Conservation (phyloP, 2,113 vertebrate genomes). For the Rhinogobius similis region DNA sequence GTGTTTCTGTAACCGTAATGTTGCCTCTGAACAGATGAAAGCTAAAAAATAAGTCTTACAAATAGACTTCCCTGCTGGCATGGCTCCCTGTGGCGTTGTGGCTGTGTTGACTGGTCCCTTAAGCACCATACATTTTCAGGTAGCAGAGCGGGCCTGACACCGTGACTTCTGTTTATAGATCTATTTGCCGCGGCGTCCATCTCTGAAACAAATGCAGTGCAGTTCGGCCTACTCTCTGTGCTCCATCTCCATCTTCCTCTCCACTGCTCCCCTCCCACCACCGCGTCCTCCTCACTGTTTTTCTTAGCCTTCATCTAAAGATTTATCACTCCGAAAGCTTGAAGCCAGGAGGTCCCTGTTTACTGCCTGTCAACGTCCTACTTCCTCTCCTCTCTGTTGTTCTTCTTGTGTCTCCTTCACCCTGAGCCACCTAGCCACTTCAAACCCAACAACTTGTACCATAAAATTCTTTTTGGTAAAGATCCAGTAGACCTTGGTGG, state of each 20-base stretch:
- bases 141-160: constrained; percentile 37
- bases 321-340: constrained; percentile 44
- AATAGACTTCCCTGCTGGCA: not conserved
- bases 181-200: constrained; percentile 46
- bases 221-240: constrained; percentile 34
- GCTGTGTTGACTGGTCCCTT: constrained; percentile 44
- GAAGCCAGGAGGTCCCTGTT: constrained; percentile 38
- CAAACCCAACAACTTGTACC: not conserved
- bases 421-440: not conserved
- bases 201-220: constrained; percentile 51
- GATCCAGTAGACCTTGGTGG: constrained; percentile 6
- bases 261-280: not conserved
- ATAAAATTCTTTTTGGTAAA: constrained; percentile 7
- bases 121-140: constrained; percentile 37
- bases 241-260: constrained; percentile 34
- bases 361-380: constrained; percentile 13
- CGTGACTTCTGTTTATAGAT: constrained; percentile 46
- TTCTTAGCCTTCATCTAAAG: constrained; percentile 18
- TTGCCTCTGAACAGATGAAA: not conserved
- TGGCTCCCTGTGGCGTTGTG: constrained; percentile 7
- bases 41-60: not conserved
- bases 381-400: not conserved
- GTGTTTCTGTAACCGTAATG: not conserved
- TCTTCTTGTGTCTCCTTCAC: not conserved
- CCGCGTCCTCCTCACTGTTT: constrained; percentile 9